Evolutionary conservation across 1,140 invertebrate species (phyloP).

Genomic region (Goniozus legneri): DNA sequence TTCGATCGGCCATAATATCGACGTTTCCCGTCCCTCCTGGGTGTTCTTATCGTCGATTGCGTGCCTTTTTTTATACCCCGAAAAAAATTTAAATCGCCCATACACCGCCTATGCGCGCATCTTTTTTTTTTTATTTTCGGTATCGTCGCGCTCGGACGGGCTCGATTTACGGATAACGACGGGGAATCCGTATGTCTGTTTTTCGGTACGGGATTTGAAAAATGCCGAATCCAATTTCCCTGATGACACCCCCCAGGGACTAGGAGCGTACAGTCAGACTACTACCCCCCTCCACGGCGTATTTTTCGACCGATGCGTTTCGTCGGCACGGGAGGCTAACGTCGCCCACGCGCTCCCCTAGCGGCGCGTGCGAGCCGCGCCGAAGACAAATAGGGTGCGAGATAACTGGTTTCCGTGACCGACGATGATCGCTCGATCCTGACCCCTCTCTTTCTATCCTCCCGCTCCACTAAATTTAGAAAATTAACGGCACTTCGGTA

Average conservation of each 20-base stretch:
- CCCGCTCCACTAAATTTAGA: conserved; percentile 20
- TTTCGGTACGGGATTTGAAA: conserved; percentile 39
- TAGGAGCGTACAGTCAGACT: conserved; percentile 16
- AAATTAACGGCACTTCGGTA: conserved; percentile 30
- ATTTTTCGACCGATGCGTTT: conserved; percentile 20
- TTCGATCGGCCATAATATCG: too few species aligned
- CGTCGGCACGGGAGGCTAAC: conserved; percentile 12
- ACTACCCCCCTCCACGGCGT: conserved; percentile 7
- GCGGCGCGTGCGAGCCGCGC: conserved; percentile 28
- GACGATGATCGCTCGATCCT: conserved; percentile 7
- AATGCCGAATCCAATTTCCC: conserved; percentile 50
- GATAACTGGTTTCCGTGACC: conserved; percentile 30
- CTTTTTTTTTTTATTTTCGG: too few species aligned
- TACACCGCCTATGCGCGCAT: too few species aligned
- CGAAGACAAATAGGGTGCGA: conserved; percentile 44
- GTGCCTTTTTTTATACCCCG: too few species aligned
- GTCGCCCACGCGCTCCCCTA: conserved; percentile 24
- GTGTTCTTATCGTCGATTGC: too few species aligned
- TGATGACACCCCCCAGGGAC: conserved; percentile 47
- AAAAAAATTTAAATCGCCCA: too few species aligned
- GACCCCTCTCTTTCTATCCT: too few species aligned
- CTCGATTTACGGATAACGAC: too few species aligned
- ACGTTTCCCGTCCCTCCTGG: too few species aligned
- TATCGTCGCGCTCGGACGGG: too few species aligned
- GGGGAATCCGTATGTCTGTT: conserved; percentile 29